Evolutionary conservation across 2,797 vertebrate genomes (phyloP), one percentile per base, ranked within the genome.

Genomic region (Ctenochaetus hawaiiensis): DNA sequence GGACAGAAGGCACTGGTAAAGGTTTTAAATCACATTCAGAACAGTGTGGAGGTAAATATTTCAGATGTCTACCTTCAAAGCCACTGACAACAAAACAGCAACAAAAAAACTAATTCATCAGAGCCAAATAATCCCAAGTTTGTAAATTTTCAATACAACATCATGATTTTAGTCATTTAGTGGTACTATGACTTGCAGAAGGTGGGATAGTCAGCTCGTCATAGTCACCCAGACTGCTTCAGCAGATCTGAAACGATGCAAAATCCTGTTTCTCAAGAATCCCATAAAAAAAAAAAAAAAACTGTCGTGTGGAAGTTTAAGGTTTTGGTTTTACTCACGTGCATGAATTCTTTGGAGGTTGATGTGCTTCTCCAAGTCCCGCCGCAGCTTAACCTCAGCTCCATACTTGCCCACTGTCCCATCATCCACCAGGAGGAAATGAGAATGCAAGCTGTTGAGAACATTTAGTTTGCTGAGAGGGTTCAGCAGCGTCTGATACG

Each of bases 371-470:
- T 99, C 98, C 90, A 99, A 94, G 86, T 99, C 97, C 83, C 97
- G 93, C 60, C 98, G 93, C 75, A 99, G 91, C 77, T 95, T 95
- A 70, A 98, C 97, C 95, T 99, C 98, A 2, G 97, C 96, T 8
- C 98, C 98, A 6, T 99, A 99, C 85, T 96, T 98, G 62, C 98
- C 98, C 88, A 99, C 97, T 2, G 98, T 99, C 75, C 98, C 98
- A 81, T 99, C 97, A 69, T 99, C 98, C 95, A 99, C 98, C 94
- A 99, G 91, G 77, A 99, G 96, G 93, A 99, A 99, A 92, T 99
- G 98, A 49, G 98, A 99, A 94, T 99, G 98, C 23, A 99, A 95
- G 88, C 97, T 99, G 93, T 99, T 99, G 73, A 99, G 94, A 85
- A 99, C 97, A 11, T 98, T 99, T 58, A 99, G 89, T 94, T 99